Percentiles rank a stretch among this genome's conserved stretches.
Conservation (phyloP, 30 jellyfish, hydroid and myxozoan species). For the Hydractinia symbiolongicarpus region DNA sequence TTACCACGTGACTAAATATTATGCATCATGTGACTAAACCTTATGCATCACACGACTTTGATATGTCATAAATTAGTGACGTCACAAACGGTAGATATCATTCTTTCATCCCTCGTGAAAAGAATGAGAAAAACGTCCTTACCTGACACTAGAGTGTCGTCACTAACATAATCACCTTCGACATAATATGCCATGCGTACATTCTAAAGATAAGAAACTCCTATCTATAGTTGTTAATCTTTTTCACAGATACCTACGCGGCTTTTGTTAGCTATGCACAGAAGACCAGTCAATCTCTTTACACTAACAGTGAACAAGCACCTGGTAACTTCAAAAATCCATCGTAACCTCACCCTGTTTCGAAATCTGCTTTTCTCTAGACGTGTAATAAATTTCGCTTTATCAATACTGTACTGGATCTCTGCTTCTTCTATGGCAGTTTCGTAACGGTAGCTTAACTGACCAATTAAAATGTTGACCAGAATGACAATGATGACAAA, state of each 20-base stretch:
- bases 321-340: no score
- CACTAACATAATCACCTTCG: constrained; percentile 42
- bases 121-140: neutral
- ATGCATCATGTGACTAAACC: no score
- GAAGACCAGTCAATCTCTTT: no score
- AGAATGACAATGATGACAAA: constrained; percentile 14
- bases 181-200: constrained; percentile 22
- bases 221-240: no score
- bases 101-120: neutral
- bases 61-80: no score
- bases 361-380: constrained; percentile 25
- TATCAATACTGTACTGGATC: constrained; percentile 34
- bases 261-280: no score
- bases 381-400: constrained; percentile 25
- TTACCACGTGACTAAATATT: neutral
- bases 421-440: constrained; percentile 31
- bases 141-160: constrained; percentile 32
- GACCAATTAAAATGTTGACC: constrained; percentile 29
- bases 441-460: constrained; percentile 17
- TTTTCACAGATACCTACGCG: no score
- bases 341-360: no score
- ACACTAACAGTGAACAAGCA: no score
- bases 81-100: no score
- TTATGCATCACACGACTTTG: no score
- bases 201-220: constrained; percentile 15